Evolutionary conservation across 2,888 invertebrate species (phyloP), one percentile per base, ranked within the genome.

Genomic region (Euplagia quadripunctaria): DNA sequence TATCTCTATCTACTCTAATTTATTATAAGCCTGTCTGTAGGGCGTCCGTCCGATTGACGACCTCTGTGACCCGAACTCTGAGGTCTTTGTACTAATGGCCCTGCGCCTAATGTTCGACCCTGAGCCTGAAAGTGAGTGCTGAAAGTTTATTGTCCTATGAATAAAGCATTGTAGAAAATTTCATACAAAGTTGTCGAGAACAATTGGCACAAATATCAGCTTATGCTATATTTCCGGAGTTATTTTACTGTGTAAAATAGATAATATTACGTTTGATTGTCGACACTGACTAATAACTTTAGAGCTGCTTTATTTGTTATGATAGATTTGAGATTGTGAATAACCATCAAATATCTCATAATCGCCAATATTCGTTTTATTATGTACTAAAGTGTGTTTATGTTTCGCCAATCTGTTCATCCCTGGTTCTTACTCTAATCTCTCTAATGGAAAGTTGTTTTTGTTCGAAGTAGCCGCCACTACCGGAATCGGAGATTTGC

Each of bases 381-480:
- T 61, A 61, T 61, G 31, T 61, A 61, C 61, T 61, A 31, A 61
- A 31, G 1, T 61, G 6, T 31, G 20, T 20, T 31, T 61, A 61
- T 31, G 14, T 61, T 76, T 74, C 77, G 72, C 74, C 73, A 73
- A 81, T 75, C 73, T 73, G 72, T 80, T 74, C 72, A 74, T 79
- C 68, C 71, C 68, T 73, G 70, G 77, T 74, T 78, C 31, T 61
- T 14, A 61, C 61, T 61, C 61, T 87, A 89, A 89, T 90, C 85
- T 82, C 71, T 82, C 77, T 89, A 91, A 91, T 89, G 87, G 87
- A 82, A 78, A 80, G 82, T 84, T 89, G 86, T 89, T 91, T 88
- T 87, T 82, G 87, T 88, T 88, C 82, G 82, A 82, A 79, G 79
- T 76, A 82, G 81, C 85, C 85, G 79, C 85, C 78, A 75, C 83